Base-by-base conservation (phyloP, 2,113 vertebrate species). In the Crocuta crocuta region DNA sequence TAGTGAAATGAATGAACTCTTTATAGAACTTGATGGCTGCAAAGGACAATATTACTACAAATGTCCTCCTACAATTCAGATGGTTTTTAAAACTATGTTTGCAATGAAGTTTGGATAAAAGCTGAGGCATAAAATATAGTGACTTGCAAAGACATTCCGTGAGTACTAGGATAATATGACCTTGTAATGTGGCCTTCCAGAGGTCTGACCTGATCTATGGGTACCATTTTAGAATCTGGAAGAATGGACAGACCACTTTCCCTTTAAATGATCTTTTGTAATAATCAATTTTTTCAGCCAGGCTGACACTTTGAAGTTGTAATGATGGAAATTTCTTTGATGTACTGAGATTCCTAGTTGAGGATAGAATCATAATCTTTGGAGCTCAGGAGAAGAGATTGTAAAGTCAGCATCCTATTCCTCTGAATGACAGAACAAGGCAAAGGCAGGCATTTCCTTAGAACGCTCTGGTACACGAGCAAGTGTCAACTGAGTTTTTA, bases 241-340 rank as follows among this genome's bases (percentile, higher is more conserved):
- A 92, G 45, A 31, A 63, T 4, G 58, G 26, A 39, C 33, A 33
- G 78, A 71, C 58, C 65, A 73, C 76, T 84, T 92, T 70, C n/a
- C 80, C 81, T 91, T 89, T 81, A 43, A 76, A 90, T 53, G 48
- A 82, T 84, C 87, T 97, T 86, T 50, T 78, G 53, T 61, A 93
- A 93, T 73, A 71, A 85, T 89, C 82, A 24, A 6, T 65, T 35
- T 35, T 58, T 93, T 31, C 76, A 78, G 53, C 68, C 53, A 55
- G 93, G 58, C 39, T 89, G 70, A 65, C 68, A 89, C 50, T 89
- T 68, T 76, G 76, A 91, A 65, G 33, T 70, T 66, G 17, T 61
- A 90, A 35, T 73, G 66, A 87, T 83, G 35, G 91, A 88, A 80
- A 66, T n/a, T 76, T 21, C 50, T 96, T 66, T 92, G 71, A 68